Conservation (phyloP, 2,797 vertebrate genomes). For the Gymnoscopelus braueri region DNA sequence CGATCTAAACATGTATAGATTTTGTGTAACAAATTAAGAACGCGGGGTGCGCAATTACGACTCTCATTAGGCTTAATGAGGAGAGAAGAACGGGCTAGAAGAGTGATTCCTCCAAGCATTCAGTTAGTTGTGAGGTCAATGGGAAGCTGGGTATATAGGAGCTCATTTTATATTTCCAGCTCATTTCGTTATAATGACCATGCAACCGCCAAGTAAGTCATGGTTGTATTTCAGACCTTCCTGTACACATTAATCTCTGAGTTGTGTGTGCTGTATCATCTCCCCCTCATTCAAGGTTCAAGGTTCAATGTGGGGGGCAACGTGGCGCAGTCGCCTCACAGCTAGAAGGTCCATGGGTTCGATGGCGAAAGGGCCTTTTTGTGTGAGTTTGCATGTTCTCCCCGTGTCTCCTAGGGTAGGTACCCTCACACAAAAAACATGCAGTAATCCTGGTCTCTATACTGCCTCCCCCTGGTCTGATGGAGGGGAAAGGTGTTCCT, state of each 20-base stretch:
- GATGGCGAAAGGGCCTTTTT: too few relatives aligned
- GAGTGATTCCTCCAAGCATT: neutral
- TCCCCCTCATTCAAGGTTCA: too few relatives aligned
- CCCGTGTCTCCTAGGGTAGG: too few relatives aligned
- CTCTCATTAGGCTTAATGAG: conserved; percentile 24
- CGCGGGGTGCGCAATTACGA: conserved; percentile 3
- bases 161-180: conserved; percentile 9
- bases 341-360: too few relatives aligned
- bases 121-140: neutral
- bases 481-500: too few relatives aligned
- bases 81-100: neutral
- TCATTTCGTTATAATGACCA: conserved; percentile 8
- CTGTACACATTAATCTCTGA: neutral
- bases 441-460: too few relatives aligned
- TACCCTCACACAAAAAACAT: too few relatives aligned
- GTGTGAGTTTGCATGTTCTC: too few relatives aligned
- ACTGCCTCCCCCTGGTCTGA: too few relatives aligned
- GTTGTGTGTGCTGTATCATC: too few relatives aligned
- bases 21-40: conserved; percentile 26
- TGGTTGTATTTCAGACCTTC: neutral
- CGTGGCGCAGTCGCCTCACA: too few relatives aligned
- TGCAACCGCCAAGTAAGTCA: neutral
- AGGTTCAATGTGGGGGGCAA: too few relatives aligned
- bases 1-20: conserved; percentile 37
- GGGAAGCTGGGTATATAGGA: neutral